Conservation (phyloP, 1,140 invertebrate species). For the Homarus americanus region DNA sequence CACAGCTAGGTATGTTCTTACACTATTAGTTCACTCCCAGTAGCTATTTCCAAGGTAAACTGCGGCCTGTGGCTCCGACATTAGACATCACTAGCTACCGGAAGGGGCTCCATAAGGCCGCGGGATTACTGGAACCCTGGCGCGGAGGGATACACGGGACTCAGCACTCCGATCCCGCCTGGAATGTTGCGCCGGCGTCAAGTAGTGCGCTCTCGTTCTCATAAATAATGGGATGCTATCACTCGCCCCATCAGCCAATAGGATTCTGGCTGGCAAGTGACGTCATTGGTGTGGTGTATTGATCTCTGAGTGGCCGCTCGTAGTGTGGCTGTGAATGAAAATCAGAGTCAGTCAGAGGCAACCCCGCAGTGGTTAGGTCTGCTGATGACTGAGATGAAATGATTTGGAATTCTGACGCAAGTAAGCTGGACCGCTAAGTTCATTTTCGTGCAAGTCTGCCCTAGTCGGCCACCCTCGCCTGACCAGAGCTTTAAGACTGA, state of each 20-base stretch:
- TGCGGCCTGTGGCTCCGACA: slow-evolving; percentile 60
- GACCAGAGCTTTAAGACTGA: slow-evolving; percentile 28
- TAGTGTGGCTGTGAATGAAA: slow-evolving; percentile 75
- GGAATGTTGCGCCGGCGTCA: slow-evolving; percentile 74
- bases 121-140: slow-evolving; percentile 66
- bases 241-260: slow-evolving; percentile 73
- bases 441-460: slow-evolving; percentile 11
- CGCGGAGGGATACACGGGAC: slow-evolving; percentile 72
- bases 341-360: slow-evolving; percentile 63
- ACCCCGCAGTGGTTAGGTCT: slow-evolving; percentile 35
- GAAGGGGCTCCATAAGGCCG: slow-evolving; percentile 65
- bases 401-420: slow-evolving; percentile 34
- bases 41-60: slow-evolving; percentile 57
- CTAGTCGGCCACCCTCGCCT: background rate
- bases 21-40: slow-evolving; percentile 39
- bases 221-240: slow-evolving; percentile 76
- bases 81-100: slow-evolving; percentile 61
- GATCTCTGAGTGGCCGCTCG: slow-evolving; percentile 74
- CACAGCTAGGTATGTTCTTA: slow-evolving; percentile 26
- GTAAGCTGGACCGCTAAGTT: slow-evolving; percentile 29
- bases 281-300: slow-evolving; percentile 75
- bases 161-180: slow-evolving; percentile 55
- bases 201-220: slow-evolving; percentile 73
- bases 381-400: slow-evolving; percentile 42
- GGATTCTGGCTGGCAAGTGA: slow-evolving; percentile 58